Percentiles rank a stretch among this genome's conserved stretches.
Evolutionary conservation across 2,888 invertebrate genomes (phyloP).

Genomic region (Atethmia centrago): DNA sequence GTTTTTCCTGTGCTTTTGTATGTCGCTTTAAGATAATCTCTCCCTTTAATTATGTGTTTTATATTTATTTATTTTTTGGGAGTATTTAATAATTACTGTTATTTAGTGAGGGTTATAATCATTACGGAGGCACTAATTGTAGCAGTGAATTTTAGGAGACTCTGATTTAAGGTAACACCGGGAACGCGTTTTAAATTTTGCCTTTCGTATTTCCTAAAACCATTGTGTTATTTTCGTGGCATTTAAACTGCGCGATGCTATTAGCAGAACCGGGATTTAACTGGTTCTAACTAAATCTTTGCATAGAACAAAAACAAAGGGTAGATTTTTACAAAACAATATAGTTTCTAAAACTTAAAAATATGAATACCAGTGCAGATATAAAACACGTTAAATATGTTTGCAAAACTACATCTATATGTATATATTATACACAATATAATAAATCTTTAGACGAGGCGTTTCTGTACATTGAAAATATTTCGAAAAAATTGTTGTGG

Average conservation of each 20-base stretch:
- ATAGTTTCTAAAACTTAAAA: not conserved
- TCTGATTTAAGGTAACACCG: conserved; percentile 44
- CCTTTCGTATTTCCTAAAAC: conserved; percentile 19
- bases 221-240: conserved; percentile 26
- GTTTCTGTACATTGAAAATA: too few species aligned
- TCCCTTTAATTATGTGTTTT: conserved; percentile 65
- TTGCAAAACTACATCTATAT: too few species aligned
- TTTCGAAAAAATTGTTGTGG: too few species aligned
- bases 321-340: conserved; percentile 12
- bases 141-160: conserved; percentile 41
- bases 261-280: conserved; percentile 20
- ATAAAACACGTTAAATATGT: not conserved
- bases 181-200: conserved; percentile 22
- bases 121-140: conserved; percentile 49
- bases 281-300: conserved; percentile 43
- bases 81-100: conserved; percentile 60
- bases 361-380: too few species aligned
- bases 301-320: conserved; percentile 30
- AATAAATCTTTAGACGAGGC: too few species aligned
- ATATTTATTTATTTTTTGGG: conserved; percentile 60
- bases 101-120: conserved; percentile 59
- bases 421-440: too few species aligned
- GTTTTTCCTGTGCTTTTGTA: conserved; percentile 47
- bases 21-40: conserved; percentile 61
- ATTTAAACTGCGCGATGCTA: conserved; percentile 22